A percentile compares a stretch with the other conserved stretches of the same genome.
phyloP scores from a whole-genome alignment of 2,888 invertebrate species.

The Platycheirus albimanus region DNA sequence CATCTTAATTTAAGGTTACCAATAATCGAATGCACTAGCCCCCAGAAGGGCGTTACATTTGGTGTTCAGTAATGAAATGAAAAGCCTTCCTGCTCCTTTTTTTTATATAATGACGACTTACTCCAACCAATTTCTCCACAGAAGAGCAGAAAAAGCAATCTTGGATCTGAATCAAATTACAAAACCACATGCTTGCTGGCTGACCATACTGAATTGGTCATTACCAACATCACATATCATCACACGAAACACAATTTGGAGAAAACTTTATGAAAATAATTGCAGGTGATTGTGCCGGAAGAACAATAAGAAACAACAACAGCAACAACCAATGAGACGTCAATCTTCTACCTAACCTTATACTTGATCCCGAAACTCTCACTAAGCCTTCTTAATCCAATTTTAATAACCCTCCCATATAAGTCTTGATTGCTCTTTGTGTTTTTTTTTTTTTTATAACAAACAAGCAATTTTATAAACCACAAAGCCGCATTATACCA shows the following conservation, averaged over 20 bases:
- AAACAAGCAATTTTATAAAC: constrained; percentile 71
- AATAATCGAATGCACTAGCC: too few species aligned
- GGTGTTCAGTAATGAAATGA: too few species aligned
- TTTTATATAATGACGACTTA: too few species aligned
- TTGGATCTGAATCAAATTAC: neutral
- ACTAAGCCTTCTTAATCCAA: constrained; percentile 65
- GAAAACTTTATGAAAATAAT: constrained; percentile 9
- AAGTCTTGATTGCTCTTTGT: constrained; percentile 49
- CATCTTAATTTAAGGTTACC: too few species aligned
- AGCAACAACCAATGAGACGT: neutral
- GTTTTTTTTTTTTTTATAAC: constrained; percentile 37
- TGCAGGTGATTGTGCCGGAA: constrained; percentile 13
- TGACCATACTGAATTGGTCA: neutral
- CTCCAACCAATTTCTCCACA: neutral
- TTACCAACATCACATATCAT: neutral
- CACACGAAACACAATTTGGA: neutral
- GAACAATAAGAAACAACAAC: constrained; percentile 34
- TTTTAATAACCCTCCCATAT: constrained; percentile 63
- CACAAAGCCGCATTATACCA: constrained; percentile 62
- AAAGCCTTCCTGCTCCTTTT: too few species aligned
- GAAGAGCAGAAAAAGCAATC: neutral
- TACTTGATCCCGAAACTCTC: constrained; percentile 38
- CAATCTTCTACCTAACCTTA: constrained; percentile 11
- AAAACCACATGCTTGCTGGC: neutral
- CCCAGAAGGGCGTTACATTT: too few species aligned